These are phyloP conservation scores for Leptogaster cylindrica DNA, from an alignment of 2,888 invertebrate genomes.

Conservation along the genomic window DNA sequence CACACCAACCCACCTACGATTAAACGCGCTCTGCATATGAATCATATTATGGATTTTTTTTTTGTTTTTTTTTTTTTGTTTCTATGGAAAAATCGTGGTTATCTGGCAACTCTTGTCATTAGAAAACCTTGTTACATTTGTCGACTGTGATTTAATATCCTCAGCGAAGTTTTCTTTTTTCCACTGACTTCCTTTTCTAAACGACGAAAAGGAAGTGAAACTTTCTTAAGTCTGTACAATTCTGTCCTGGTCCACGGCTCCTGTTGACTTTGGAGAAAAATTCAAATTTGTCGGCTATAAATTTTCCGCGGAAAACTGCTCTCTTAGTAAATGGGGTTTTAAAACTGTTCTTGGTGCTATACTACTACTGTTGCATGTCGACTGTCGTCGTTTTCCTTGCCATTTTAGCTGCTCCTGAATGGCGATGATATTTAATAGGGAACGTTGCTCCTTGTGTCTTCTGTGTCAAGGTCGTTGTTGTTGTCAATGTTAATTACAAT, in stretches of 20 bases:
- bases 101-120: too few relatives aligned
- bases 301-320: conserved; percentile 43
- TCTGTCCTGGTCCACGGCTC: not conserved
- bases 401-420: conserved; percentile 1
- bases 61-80: too few relatives aligned
- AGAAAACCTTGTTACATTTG: not conserved
- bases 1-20: too few relatives aligned
- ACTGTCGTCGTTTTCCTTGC: not conserved
- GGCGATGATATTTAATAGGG: conserved; percentile 22
- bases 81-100: too few relatives aligned
- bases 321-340: conserved; percentile 26
- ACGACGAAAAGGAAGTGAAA: not conserved
- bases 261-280: conserved; percentile 41
- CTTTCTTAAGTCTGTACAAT: conserved; percentile 18
- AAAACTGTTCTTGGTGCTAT: conserved; percentile 25
- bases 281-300: conserved; percentile 46
- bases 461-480: conserved; percentile 48
- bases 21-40: too few relatives aligned
- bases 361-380: conserved; percentile 1
- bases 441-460: conserved; percentile 36
- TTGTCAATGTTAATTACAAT: conserved; percentile 49
- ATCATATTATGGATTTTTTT: too few relatives aligned
- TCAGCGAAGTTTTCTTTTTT: conserved; percentile 1
- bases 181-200: conserved; percentile 8
- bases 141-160: conserved; percentile 28